Percentiles rank a stretch among this genome's conserved stretches.
These are phyloP conservation scores for Halesus radiatus DNA, from an alignment of 1,140 invertebrate species.

Conservation along the genomic window DNA sequence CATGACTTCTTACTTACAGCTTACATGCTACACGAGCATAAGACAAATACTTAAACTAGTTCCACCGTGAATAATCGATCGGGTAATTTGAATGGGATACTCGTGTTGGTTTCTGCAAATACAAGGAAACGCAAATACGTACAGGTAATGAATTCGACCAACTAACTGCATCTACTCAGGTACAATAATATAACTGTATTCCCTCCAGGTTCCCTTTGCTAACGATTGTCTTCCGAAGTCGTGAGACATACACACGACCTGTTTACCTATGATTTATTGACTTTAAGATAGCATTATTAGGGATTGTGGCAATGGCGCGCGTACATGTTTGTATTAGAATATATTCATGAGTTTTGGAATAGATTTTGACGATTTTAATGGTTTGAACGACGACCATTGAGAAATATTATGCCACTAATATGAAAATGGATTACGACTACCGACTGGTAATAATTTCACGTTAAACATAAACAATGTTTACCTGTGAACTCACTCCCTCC, in stretches of 20 bases:
- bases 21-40: too few species aligned
- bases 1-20: too few species aligned
- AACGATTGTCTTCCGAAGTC: constrained; percentile 25
- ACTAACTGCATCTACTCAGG: neutral
- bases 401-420: too few species aligned
- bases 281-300: constrained; percentile 24
- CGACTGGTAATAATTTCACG: too few species aligned
- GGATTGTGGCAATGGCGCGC: neutral
- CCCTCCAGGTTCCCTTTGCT: constrained; percentile 15
- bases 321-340: neutral
- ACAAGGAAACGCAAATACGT: neutral
- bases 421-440: too few species aligned
- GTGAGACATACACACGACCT: constrained; percentile 25
- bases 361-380: too few species aligned
- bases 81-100: constrained; percentile 17
- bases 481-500: too few species aligned
- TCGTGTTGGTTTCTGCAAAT: neutral
- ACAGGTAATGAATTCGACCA: neutral
- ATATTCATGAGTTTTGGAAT: too few species aligned
- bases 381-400: too few species aligned
- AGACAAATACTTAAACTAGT: constrained; percentile 2
- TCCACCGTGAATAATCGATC: constrained; percentile 12
- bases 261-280: constrained; percentile 36
- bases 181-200: constrained; percentile 12
- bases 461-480: too few species aligned